Percentiles rank a stretch among this genome's conserved stretches.
Evolutionary conservation across 2,797 vertebrate species (phyloP).

Genomic region (Pantherophis vulpinus): DNA sequence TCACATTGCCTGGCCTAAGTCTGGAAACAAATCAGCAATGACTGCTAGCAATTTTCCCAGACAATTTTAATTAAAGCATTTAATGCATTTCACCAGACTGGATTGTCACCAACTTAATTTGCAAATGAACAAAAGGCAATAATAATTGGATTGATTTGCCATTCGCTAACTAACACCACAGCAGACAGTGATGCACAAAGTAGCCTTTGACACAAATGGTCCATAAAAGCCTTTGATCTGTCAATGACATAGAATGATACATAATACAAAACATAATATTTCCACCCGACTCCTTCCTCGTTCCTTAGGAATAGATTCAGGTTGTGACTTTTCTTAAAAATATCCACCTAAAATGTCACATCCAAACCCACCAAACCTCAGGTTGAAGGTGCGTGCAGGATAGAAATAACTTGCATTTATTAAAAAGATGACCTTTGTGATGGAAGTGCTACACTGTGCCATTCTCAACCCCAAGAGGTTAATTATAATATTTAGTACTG

Average conservation of each 20-base stretch:
- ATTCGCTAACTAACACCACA: neutral
- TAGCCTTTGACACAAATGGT: neutral
- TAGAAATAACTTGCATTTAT: neutral
- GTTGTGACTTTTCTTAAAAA: neutral
- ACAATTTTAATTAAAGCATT: neutral
- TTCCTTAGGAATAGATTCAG: neutral
- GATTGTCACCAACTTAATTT: neutral
- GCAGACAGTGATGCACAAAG: fast-evolving
- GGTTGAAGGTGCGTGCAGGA: neutral
- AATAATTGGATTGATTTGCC: neutral
- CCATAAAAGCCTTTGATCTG: neutral
- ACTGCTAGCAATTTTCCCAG: neutral
- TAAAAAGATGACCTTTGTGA: neutral
- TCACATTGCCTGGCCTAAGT: neutral
- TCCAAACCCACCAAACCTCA: neutral
- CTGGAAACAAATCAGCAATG: neutral
- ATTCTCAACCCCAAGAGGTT: neutral
- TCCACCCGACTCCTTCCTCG: neutral
- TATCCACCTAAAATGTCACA: neutral
- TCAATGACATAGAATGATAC: neutral
- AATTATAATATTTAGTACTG: neutral
- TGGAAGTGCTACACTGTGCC: neutral
- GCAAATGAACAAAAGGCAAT: neutral
- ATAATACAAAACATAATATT: neutral
- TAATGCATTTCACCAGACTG: neutral